Conservation (phyloP, 2,888 invertebrate species). For the Harpalus rubripes region DNA sequence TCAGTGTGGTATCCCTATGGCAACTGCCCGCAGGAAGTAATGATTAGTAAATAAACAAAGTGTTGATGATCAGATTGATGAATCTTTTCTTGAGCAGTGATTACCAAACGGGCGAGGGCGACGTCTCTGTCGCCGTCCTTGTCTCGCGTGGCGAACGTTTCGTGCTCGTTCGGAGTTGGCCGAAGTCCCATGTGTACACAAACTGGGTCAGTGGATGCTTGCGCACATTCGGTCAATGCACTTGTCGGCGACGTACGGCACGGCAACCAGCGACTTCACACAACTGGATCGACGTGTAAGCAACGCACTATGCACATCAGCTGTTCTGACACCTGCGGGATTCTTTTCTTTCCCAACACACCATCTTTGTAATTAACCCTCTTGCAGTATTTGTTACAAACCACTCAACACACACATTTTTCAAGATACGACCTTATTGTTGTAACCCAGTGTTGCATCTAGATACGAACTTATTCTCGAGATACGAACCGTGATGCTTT, state of each 20-base stretch:
- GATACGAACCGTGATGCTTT: too few species aligned
- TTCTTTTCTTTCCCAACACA: background rate
- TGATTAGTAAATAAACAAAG: conserved; percentile 27
- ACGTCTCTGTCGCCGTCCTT: conserved; percentile 12
- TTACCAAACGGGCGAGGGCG: conserved; percentile 31
- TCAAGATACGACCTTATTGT: too few species aligned
- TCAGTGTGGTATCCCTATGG: background rate
- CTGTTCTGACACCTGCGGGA: conserved; percentile 1
- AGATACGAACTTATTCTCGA: too few species aligned
- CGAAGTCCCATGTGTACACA: conserved; percentile 75
- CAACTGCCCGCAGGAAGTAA: conserved; percentile 2
- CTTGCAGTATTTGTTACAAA: too few species aligned
- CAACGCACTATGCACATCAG: conserved; percentile 12
- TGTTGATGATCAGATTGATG: conserved; percentile 20
- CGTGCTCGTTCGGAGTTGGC: conserved; percentile 71
- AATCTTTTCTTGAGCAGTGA: conserved; percentile 46
- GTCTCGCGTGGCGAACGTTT: conserved; percentile 68
- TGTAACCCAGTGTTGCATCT: too few species aligned
- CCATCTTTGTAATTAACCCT: background rate
- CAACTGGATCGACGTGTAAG: conserved; percentile 37
- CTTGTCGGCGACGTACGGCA: conserved; percentile 68
- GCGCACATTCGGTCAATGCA: conserved; percentile 77
- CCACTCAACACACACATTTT: too few species aligned
- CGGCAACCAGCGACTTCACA: conserved; percentile 44
- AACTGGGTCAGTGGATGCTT: conserved; percentile 78